phyloP scores from a whole-genome alignment of 2,888 invertebrate species.

The Trissolcus brochymenae region DNA sequence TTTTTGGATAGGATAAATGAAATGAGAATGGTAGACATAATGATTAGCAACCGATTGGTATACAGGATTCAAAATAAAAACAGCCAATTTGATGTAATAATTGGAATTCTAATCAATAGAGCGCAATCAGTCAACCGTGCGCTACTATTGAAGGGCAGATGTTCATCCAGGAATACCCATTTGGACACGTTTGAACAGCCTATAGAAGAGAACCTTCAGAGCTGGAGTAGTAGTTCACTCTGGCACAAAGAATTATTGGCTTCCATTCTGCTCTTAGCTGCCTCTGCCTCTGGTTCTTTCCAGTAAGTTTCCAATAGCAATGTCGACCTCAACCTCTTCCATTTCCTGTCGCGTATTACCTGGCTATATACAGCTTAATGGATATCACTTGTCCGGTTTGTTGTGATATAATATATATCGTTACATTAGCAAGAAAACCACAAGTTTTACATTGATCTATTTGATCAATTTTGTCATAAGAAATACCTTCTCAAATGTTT shows the following conservation, averaged over 20 bases:
- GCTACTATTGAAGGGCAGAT: constrained; percentile 48
- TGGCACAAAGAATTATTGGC: constrained; percentile 69
- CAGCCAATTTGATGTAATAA: constrained; percentile 68
- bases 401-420: constrained; percentile 42
- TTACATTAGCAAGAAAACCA: constrained; percentile 29
- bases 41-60: constrained; percentile 33
- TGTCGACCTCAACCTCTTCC: constrained; percentile 47
- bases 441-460: constrained; percentile 29
- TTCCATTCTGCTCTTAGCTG: constrained; percentile 60
- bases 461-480: not conserved
- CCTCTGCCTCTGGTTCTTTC: constrained; percentile 41
- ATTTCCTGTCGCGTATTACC: constrained; percentile 44
- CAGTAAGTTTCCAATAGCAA: constrained; percentile 41
- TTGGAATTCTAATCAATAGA: constrained; percentile 73
- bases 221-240: constrained; percentile 58
- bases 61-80: constrained; percentile 55
- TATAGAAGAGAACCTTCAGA: constrained; percentile 42
- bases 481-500: no score
- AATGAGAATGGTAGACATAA: constrained; percentile 23
- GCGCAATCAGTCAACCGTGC: constrained; percentile 67
- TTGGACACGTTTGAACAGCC: constrained; percentile 50
- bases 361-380: constrained; percentile 34
- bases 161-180: constrained; percentile 52
- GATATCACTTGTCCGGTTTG: constrained; percentile 29
- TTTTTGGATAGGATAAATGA: constrained; percentile 40